Conservation (phyloP, 2,113 vertebrate genomes). For the Athene noctua region DNA sequence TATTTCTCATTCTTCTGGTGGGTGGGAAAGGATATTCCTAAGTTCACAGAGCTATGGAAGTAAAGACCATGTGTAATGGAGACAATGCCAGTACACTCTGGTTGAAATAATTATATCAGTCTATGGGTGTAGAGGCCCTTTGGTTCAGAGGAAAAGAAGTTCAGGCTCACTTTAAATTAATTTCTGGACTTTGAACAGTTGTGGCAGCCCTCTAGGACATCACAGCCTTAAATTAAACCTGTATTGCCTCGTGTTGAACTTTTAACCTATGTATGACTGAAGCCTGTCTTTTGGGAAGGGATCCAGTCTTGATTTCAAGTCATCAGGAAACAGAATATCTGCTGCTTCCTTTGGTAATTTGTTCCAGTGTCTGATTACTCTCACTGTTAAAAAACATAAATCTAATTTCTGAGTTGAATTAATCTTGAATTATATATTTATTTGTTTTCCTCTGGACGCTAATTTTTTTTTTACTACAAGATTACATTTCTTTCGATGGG, state of each 20-base stretch:
- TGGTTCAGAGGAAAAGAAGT: neutral
- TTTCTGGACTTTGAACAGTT: neutral
- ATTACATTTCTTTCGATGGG: accelerated
- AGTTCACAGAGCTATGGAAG: constrained; percentile 6
- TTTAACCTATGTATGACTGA: constrained; percentile 11
- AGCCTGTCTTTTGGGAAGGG: constrained; percentile 10
- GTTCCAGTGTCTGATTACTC: constrained; percentile 10
- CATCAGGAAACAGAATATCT: constrained; percentile 20
- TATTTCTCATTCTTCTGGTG: neutral
- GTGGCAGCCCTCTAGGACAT: neutral
- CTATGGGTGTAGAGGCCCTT: neutral
- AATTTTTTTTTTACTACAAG: neutral
- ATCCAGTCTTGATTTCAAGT: constrained; percentile 14
- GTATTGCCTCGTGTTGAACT: constrained; percentile 27
- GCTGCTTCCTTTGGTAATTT: constrained; percentile 40
- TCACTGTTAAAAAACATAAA: constrained; percentile 2
- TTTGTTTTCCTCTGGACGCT: neutral
- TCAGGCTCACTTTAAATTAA: constrained; percentile 7
- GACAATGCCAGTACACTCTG: neutral
- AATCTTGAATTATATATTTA: neutral
- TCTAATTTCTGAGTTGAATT: constrained; percentile 35
- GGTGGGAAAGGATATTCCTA: constrained; percentile 13
- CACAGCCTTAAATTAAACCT: neutral
- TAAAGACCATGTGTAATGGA: neutral
- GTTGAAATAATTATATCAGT: neutral